Base-by-base conservation (phyloP, 2,113 vertebrate genomes). In the Oreochromis niloticus region DNA sequence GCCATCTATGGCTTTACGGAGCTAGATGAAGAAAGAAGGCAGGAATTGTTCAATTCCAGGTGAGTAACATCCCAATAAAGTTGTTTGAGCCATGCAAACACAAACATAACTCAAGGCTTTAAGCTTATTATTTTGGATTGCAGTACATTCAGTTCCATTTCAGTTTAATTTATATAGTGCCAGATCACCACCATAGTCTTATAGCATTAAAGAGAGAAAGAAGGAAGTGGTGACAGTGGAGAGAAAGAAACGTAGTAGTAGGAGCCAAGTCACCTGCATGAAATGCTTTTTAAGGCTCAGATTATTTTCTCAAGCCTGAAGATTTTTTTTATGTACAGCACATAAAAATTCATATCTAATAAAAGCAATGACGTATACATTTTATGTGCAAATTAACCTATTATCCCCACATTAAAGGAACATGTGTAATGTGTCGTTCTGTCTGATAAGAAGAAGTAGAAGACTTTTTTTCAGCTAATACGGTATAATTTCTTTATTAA, bases 1-100 rank as follows among this genome's bases (percentile, higher is more conserved):
- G 84, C 98, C 98, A 92, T 99, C 99, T 2, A 99, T 99, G 87
- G 98, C 99, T 88, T 99, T 99, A 24, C 98, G 98, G 83, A 99
- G 96, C 99, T 99, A 79, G 54, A 82, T 0, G 56, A 82, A 82
- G 19, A 81, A 12, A 61, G 6, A 84, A 24, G 8, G 6, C 5
- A 48, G 43, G 6, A 75, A 11, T 46, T 75, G 43, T 24, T 73
- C 14, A 73, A 17, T 17, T 73, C 41, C 68, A 73, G 68, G 22
- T 0, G 22, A 17, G 13, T 4, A 73, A 46, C 22, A 46, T 46
- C 22, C 13, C 13, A 73, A 46, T 10, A 27, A 75, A 12, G 14
- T 48, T 48, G 63, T 13, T 41, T 68, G 34, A 22, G 19, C 19
- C 19, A 41, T 41, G 34, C 34, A 41, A 68, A 68, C 36, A 24